Percentiles rank a stretch among this genome's conserved stretches.
Evolutionary conservation across 2,797 vertebrate species (phyloP).

Genomic region (Pangasius mekongensis): DNA sequence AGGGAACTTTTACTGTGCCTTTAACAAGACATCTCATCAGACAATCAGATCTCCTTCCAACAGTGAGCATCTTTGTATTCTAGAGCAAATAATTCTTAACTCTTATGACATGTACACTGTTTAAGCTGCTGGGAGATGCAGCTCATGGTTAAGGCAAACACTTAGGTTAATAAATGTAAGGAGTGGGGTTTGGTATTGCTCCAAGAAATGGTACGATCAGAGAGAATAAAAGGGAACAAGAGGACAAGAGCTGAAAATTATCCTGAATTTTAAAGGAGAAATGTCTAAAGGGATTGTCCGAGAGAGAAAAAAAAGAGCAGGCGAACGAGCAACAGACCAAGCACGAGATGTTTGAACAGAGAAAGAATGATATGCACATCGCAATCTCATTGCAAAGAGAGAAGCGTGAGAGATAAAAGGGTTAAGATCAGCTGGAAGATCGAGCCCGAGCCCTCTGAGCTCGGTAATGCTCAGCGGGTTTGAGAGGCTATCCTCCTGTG

Average conservation of each 20-base stretch:
- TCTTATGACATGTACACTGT: no score
- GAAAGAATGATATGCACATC: slow-evolving; percentile 11
- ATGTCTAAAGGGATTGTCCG: background rate
- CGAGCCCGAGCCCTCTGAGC: slow-evolving; percentile 2
- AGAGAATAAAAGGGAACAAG: slow-evolving; percentile 12
- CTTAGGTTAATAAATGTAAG: slow-evolving; percentile 47
- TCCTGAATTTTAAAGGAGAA: slow-evolving; percentile 50
- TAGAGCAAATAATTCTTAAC: background rate
- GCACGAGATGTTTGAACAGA: slow-evolving; percentile 11
- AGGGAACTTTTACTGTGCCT: background rate
- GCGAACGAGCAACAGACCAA: background rate
- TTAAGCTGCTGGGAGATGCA: background rate
- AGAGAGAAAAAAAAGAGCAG: background rate
- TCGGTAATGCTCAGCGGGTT: slow-evolving; percentile 10
- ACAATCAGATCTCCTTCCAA: no score
- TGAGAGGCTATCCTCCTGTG: slow-evolving; percentile 11
- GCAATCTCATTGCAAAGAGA: slow-evolving; percentile 18
- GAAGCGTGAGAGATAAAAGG: slow-evolving; percentile 9
- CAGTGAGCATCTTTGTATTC: background rate
- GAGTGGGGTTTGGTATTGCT: background rate
- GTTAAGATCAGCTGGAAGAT: slow-evolving; percentile 31
- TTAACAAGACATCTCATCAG: background rate
- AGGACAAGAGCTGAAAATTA: slow-evolving; percentile 9
- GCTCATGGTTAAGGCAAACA: slow-evolving; percentile 32
- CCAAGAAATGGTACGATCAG: slow-evolving; percentile 10